Base-by-base conservation (phyloP, 2,888 invertebrate species). In the Xiphydria camelus region DNA sequence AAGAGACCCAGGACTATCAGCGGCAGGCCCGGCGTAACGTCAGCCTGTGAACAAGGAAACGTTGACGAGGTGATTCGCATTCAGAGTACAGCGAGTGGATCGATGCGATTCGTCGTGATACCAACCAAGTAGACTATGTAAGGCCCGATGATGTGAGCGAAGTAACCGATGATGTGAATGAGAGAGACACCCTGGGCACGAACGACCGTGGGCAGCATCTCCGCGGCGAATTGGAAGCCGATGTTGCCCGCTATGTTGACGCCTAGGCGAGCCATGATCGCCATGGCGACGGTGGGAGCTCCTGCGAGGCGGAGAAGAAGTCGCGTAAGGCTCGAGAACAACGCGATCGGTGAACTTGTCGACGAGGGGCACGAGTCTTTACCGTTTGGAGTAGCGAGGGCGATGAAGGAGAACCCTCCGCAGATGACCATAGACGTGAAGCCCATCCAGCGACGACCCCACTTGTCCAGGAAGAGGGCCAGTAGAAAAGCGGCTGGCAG, bases 191-290 rank as follows among this genome's bases (percentile, higher is more conserved):
- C 92, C 69, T 92, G 91, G 0, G 91, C 93, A 26, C 93, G 75
- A 0, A 94, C 90, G 3, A 92, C 91, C 0, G 94, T 94, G 0
- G 93, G 94, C 12, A 93, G 73, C 38, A 94, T 76, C 71, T 94
- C 93, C 0, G 93, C 92, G 0, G 91, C 92, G 76, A 92, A 94
- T 68, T 94, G 93, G 3, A 93, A 82, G 0, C 92, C 92, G 54
- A 94, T 92, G 76, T 93, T 93, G 73, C 92, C 93, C 0, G 92
- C 89, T 38, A 92, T 89, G 75, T 93, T 93, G 23, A 93, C 89
- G 46, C 90, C 88, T 55, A 93, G 90, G 18, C 93, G 80, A 1
- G 92, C 92, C 49, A 88, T 76, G 54, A 94, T 90, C 17, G 92
- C 92, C 57, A 91, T 78, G 1, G 87, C 79, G 0, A 91, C 90